Conservation (phyloP, 2,888 invertebrate genomes). For the Hesperia comma region DNA sequence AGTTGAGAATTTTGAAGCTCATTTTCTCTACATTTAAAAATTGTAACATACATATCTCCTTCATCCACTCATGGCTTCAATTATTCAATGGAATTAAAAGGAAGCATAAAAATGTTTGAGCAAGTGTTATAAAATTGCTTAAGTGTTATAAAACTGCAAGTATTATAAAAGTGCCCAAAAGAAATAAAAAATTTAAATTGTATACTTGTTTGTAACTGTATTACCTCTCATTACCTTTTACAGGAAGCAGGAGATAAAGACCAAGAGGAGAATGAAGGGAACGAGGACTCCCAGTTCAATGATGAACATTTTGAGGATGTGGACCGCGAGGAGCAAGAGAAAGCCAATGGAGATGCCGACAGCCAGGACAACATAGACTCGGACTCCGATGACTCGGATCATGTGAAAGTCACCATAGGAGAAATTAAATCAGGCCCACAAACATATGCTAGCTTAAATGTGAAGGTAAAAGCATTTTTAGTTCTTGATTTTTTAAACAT, state of each 20-base stretch:
- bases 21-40: too few relatives aligned
- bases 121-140: too few relatives aligned
- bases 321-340: conserved; percentile 63
- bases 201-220: too few relatives aligned
- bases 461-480: conserved; percentile 79
- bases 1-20: too few relatives aligned
- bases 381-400: conserved; percentile 90
- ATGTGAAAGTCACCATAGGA: conserved; percentile 96
- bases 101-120: too few relatives aligned
- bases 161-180: too few relatives aligned
- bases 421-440: conserved; percentile 91
- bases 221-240: conserved; percentile 32
- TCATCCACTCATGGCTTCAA: too few relatives aligned
- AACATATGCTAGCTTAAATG: conserved; percentile 88
- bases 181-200: too few relatives aligned
- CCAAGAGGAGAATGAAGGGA: conserved; percentile 72
- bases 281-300: conserved; percentile 78
- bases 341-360: conserved; percentile 71
- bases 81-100: too few relatives aligned
- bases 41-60: too few relatives aligned
- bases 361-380: conserved; percentile 84
- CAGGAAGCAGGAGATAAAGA: conserved; percentile 77
- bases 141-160: too few relatives aligned
- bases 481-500: too few relatives aligned
- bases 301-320: conserved; percentile 80